Percentiles rank a stretch among this genome's conserved stretches.
Conservation (phyloP, 2,888 invertebrate genomes). For the Leptinotarsa juncta region DNA sequence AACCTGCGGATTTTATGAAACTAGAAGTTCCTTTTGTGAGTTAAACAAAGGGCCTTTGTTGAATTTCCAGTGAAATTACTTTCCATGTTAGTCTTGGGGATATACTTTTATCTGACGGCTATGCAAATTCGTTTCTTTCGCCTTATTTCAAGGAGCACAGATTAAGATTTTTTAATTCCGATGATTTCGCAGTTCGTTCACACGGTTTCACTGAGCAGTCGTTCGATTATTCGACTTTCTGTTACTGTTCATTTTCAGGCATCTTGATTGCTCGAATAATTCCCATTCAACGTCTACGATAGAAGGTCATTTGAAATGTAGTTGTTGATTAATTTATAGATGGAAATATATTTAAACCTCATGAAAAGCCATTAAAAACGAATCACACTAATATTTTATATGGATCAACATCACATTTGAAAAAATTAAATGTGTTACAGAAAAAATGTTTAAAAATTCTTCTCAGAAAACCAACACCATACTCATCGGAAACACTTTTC, state of each 20-base stretch:
- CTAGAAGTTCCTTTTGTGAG: slow-evolving; percentile 46
- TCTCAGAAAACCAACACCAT: too few species aligned
- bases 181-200: slow-evolving; percentile 11
- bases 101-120: slow-evolving; percentile 35
- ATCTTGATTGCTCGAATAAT: slow-evolving; percentile 22
- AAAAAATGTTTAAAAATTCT: too few species aligned
- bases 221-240: background rate
- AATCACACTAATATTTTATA: too few species aligned
- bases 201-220: background rate
- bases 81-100: slow-evolving; percentile 33
- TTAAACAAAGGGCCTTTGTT: slow-evolving; percentile 41
- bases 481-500: too few species aligned
- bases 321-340: too few species aligned
- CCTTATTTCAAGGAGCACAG: background rate
- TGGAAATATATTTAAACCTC: too few species aligned
- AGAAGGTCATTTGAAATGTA: too few species aligned
- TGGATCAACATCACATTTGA: too few species aligned
- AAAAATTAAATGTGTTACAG: too few species aligned
- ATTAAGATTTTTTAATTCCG: slow-evolving; percentile 12
- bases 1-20: slow-evolving; percentile 48
- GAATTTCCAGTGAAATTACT: slow-evolving; percentile 31
- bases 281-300: background rate
- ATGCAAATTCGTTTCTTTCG: slow-evolving; percentile 22
- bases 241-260: background rate
- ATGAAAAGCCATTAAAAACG: too few species aligned